Percentiles rank a stretch among this genome's conserved stretches.
Evolutionary conservation across 1,140 invertebrate genomes (phyloP).

Genomic region (Brachionus koreanus): DNA sequence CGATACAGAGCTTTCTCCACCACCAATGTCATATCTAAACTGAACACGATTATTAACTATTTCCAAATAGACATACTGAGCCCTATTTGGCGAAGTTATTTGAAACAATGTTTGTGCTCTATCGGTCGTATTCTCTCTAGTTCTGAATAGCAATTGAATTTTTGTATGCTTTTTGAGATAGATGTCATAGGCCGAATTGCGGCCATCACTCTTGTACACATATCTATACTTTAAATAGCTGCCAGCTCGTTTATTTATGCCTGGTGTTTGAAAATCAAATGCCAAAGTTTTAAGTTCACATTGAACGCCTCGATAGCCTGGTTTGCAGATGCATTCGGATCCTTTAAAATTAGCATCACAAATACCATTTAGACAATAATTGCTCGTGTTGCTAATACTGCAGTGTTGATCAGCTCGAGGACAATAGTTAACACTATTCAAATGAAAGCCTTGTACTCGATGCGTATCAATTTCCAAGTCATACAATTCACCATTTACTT

Average conservation of each 20-base stretch:
- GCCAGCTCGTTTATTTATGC: slow-evolving; percentile 72
- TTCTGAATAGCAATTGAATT: slow-evolving; percentile 84
- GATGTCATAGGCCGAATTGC: neutral
- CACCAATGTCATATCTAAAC: slow-evolving; percentile 43
- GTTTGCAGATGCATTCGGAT: slow-evolving; percentile 75
- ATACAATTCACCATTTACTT: slow-evolving; percentile 24
- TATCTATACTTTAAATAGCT: slow-evolving; percentile 85
- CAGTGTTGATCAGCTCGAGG: neutral
- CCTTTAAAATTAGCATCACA: slow-evolving; percentile 77
- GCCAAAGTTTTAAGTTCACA: slow-evolving; percentile 72
- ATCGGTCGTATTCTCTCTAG: slow-evolving; percentile 69
- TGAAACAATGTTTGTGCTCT: slow-evolving; percentile 63
- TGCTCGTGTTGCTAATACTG: neutral
- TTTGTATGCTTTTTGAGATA: slow-evolving; percentile 64
- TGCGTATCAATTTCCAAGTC: slow-evolving; percentile 23
- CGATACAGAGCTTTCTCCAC: neutral
- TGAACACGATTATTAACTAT: slow-evolving; percentile 33
- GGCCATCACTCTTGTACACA: slow-evolving; percentile 51
- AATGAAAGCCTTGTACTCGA: neutral
- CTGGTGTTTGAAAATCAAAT: slow-evolving; percentile 62
- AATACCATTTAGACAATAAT: slow-evolving; percentile 67
- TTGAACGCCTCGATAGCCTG: slow-evolving; percentile 71
- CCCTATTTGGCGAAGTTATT: slow-evolving; percentile 74
- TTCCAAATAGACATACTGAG: slow-evolving; percentile 72
- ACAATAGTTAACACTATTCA: slow-evolving; percentile 5